phyloP scores from a whole-genome alignment of 2,888 invertebrate species.

The Callyntrura sp. region DNA sequence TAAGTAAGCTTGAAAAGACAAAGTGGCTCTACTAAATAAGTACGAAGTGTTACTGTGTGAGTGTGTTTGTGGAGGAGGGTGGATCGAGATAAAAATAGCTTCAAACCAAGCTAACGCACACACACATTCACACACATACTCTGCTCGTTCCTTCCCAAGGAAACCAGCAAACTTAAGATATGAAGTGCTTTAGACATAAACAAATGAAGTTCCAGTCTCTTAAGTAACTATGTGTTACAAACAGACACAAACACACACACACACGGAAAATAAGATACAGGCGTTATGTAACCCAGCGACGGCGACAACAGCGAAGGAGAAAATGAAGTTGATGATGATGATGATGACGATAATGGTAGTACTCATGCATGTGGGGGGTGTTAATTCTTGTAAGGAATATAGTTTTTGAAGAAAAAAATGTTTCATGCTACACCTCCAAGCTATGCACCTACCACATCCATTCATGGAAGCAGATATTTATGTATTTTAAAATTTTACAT shows the following conservation, averaged over 20 bases:
- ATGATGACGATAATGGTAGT: slow-evolving; percentile 39
- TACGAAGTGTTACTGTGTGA: slow-evolving; percentile 38
- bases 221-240: neutral
- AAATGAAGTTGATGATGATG: slow-evolving; percentile 24
- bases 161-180: neutral
- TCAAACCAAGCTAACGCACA: slow-evolving; percentile 46
- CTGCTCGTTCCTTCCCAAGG: neutral
- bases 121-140: slow-evolving; percentile 47
- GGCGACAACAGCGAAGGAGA: slow-evolving; percentile 5
- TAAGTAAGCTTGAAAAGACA: slow-evolving; percentile 48
- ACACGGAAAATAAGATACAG: slow-evolving; percentile 42
- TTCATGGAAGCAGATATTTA: slow-evolving; percentile 72
- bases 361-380: slow-evolving; percentile 71
- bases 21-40: slow-evolving; percentile 54
- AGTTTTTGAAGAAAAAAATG: slow-evolving; percentile 62
- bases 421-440: slow-evolving; percentile 75
- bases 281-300: neutral
- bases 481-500: slow-evolving; percentile 61
- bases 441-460: slow-evolving; percentile 74
- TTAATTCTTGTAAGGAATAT: slow-evolving; percentile 71
- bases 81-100: slow-evolving; percentile 77
- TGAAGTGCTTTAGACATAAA: slow-evolving; percentile 12
- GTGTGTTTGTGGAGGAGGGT: slow-evolving; percentile 58
- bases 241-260: neutral
- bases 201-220: slow-evolving; percentile 51